phyloP scores from a whole-genome alignment of 2,797 vertebrate genomes.

The Trichosurus vulpecula region DNA sequence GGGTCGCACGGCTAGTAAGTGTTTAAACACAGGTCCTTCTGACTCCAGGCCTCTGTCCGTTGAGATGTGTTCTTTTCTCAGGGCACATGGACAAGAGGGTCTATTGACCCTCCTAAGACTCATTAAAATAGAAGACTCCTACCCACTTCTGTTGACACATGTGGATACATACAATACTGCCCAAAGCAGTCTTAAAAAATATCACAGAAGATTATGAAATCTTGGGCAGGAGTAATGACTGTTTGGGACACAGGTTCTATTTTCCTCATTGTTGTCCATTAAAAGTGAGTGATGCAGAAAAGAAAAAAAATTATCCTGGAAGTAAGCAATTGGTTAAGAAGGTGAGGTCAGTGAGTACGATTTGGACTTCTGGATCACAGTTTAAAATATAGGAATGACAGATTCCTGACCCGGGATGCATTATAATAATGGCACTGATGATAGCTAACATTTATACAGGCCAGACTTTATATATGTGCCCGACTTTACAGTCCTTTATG shows the following conservation, averaged over 20 bases:
- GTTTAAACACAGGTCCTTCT: not conserved
- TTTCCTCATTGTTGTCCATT: not conserved
- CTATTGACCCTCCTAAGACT: not conserved
- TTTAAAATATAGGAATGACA: not conserved
- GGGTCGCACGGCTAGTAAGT: not conserved
- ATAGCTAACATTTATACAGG: not conserved
- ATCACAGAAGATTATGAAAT: not conserved
- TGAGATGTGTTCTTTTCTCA: not conserved
- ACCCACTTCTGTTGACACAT: not conserved
- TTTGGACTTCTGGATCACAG: not conserved
- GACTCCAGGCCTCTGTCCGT: not conserved
- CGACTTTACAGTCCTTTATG: not conserved
- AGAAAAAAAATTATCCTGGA: not conserved
- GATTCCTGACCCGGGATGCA: not conserved
- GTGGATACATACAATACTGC: not conserved
- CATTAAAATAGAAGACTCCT: not conserved
- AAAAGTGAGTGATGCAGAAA: not conserved
- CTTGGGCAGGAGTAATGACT: not conserved
- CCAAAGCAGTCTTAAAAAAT: not conserved
- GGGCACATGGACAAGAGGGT: not conserved
- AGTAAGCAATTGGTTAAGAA: not conserved
- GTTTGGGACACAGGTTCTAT: not conserved
- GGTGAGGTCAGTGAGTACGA: not conserved
- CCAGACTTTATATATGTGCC: too few relatives aligned
- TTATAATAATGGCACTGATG: too few relatives aligned